These are phyloP conservation scores for Hoplias malabaricus DNA, from an alignment of 2,113 vertebrate species.

Conservation along the genomic window DNA sequence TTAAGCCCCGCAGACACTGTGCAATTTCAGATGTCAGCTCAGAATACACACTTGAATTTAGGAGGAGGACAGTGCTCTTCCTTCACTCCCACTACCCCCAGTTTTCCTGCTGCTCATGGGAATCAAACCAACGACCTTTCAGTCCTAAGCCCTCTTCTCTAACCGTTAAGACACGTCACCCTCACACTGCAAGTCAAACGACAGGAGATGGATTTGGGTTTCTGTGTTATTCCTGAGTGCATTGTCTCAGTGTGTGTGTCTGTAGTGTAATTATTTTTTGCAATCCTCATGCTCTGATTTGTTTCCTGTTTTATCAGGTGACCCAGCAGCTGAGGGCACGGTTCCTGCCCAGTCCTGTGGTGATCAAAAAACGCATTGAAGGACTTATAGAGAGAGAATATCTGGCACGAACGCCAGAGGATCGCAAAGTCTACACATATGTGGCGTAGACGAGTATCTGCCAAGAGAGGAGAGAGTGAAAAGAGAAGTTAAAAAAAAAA, in stretches of 20 bases:
- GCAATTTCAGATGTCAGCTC: too few species aligned
- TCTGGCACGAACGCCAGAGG: slow-evolving; percentile 96
- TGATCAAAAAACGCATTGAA: slow-evolving; percentile 99
- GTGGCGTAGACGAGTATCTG: slow-evolving; percentile 81
- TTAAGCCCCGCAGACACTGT: too few species aligned
- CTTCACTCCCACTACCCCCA: too few species aligned
- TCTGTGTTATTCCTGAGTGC: too few species aligned
- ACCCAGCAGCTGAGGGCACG: slow-evolving; percentile 94
- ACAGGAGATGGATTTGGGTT: too few species aligned
- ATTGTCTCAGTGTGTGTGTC: not conserved
- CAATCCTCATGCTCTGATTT: not conserved
- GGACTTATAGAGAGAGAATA: slow-evolving; percentile 99
- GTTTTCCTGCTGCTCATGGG: too few species aligned
- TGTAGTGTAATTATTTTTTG: not conserved
- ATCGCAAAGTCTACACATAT: slow-evolving; percentile 98
- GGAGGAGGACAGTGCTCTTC: too few species aligned
- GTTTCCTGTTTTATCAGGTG: slow-evolving; percentile 74
- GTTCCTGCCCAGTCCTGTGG: slow-evolving; percentile 96
- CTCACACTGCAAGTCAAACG: too few species aligned
- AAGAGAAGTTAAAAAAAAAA: slow-evolving; percentile 52
- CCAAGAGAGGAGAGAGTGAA: slow-evolving; percentile 10
- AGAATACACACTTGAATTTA: too few species aligned
- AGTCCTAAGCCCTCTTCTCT: too few species aligned
- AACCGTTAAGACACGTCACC: too few species aligned
- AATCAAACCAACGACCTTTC: too few species aligned